Evolutionary conservation across 1,140 invertebrate species (phyloP), one percentile per base, ranked within the genome.

Genomic region (Sweltsa coloradensis): DNA sequence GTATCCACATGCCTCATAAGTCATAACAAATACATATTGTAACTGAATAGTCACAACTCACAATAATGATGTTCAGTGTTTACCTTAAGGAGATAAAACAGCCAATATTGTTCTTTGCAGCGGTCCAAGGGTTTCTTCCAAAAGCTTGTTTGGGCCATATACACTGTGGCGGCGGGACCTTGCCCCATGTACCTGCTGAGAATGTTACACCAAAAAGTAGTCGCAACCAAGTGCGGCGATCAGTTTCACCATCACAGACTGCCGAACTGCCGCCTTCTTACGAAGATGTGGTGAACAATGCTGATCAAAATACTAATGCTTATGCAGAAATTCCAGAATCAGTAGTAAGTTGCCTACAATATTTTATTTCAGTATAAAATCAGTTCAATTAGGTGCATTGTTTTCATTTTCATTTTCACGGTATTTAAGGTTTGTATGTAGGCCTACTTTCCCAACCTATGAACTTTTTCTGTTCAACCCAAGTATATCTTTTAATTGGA

Each of bases 101-200:
- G n/a, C n/a, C n/a, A n/a, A n/a, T n/a, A n/a, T 41, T 19, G 14
- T 26, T 41, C 31, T 9, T 34, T 51, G 2, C 26, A 7, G 51
- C 49, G 4, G 50, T 44, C 5, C 52, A 66, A 59, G 60, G 67
- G 53, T 65, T 67, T 56, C 40, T 68, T 23, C 60, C 63, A 0
- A 55, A 49, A 41, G 55, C 59, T 36, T 56, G 53, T 49, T 52
- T 70, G 26, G 50, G 60, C 27, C 46, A 54, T 4, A 46, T 55
- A 0, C 14, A 29, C 36, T 34, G 9, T 52, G 45, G 26, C 21
- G 51, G 46, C 49, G 36, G 45, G 9, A 6, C 18, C 24, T 16
- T 52, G 51, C 22, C 23, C 21, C 22, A 31, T 24, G 0, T 9
- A 22, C 16, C 6, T 22, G 6, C 31, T 45, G 22, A 5, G 36